Evolutionary conservation across 1,140 invertebrate species (phyloP), one percentile per base, ranked within the genome.

Genomic region (Ctenoplectra terminalis): DNA sequence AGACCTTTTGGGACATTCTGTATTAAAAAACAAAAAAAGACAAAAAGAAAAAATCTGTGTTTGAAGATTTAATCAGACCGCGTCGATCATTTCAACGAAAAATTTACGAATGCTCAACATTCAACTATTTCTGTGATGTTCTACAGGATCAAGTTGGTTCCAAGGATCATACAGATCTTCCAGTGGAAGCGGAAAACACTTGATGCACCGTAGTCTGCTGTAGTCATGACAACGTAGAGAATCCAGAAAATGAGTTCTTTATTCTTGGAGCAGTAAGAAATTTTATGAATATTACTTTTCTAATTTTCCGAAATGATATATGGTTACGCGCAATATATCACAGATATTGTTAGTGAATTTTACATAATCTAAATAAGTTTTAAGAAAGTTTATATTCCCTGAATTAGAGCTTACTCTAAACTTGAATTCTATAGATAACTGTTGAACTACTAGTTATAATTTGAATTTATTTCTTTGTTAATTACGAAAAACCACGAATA

Each of bases 121-220:
- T 67, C 31, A 29, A 37, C 29, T 63, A 40, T 31, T n/a, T n/a
- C n/a, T n/a, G n/a, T n/a, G 72, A 63, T 74, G 17, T 58, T 74
- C 50, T 56, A 13, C 4, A 15, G 7, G 11, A 50, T 77, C 50
- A 37, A 77, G 50, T 56, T 26, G 58, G 43, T 31, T 46, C 8
- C 31, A 20, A 75, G 48, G 46, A 75, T 75, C 46, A 20, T 46
- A 48, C 20, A 2, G 13, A 52, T 75, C 40, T 46, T 56, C 37
- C 26, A 63, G 17, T 63, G 34, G 23, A 40, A 31, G 37, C 8
- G 34, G 20, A 63, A 34, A 63, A 8, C 61, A 40, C 61, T 63
- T 34, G 61, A 63, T 43, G 40, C 40, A 43, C 8, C 40, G 40
- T 43, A 43, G 40, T 11, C 7, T 7, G 13, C 7, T 9, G 34